Evolutionary conservation across 2,113 vertebrate species (phyloP).

Genomic region (Balaenoptera acutorostrata): DNA sequence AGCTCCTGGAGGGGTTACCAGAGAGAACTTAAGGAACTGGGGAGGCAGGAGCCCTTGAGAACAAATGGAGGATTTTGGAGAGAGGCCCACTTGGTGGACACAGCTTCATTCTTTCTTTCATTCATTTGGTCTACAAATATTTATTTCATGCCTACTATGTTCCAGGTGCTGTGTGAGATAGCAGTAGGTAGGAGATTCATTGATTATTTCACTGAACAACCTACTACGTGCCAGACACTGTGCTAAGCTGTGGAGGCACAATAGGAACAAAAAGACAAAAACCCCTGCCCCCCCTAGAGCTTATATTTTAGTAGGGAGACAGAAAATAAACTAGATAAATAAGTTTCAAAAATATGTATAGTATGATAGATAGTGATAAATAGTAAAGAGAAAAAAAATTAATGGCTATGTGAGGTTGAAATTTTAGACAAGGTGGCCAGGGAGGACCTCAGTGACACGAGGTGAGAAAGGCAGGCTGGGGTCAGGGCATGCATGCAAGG

Average conservation of each 20-base stretch:
- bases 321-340: conserved; percentile 5
- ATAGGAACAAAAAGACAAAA: not conserved
- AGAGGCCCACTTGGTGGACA: not conserved
- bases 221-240: not conserved
- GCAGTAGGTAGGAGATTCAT: not conserved
- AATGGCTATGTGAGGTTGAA: not conserved
- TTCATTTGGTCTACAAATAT: not conserved
- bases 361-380: not conserved
- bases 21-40: not conserved
- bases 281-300: not conserved
- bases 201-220: not conserved
- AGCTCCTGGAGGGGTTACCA: not conserved
- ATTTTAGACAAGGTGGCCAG: not conserved
- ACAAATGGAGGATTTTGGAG: not conserved
- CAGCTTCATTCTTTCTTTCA: not conserved
- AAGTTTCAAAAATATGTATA: not conserved
- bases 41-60: not conserved
- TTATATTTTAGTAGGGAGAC: not conserved
- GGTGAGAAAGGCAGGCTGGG: not conserved
- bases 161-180: not conserved
- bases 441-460: not conserved
- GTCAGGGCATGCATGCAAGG: not conserved
- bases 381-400: not conserved
- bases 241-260: not conserved
- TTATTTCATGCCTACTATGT: not conserved